phyloP scores from a whole-genome alignment of 1,140 invertebrate genomes.

The Zaprionus gabonicus region DNA sequence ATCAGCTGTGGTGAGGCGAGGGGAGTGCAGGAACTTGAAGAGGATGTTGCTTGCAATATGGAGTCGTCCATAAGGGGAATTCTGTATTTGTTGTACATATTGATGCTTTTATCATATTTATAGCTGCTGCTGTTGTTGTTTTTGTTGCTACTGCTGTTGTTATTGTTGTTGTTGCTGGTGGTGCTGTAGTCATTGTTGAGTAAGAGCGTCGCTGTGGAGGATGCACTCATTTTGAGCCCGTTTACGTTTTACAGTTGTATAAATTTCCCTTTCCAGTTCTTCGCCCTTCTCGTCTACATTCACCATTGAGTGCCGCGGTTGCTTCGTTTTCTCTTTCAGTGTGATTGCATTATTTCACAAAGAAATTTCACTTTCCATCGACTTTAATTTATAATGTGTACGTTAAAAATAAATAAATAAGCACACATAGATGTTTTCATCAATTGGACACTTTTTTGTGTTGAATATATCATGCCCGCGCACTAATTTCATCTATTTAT shows the following conservation, averaged over 20 bases:
- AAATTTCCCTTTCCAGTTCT: conserved; percentile 18
- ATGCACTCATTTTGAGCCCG: conserved; percentile 30
- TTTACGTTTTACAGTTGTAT: conserved; percentile 38
- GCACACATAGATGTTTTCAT: not conserved
- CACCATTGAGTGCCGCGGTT: not conserved
- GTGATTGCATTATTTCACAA: conserved; percentile 30
- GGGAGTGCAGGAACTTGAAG: conserved; percentile 14
- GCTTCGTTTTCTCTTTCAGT: conserved; percentile 50
- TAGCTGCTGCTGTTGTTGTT: conserved; percentile 26
- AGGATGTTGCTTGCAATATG: conserved; percentile 12
- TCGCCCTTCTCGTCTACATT: not conserved
- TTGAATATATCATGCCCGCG: conserved; percentile 1
- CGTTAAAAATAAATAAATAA: conserved; percentile 36
- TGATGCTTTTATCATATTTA: conserved; percentile 56
- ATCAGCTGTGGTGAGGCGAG: conserved; percentile 46
- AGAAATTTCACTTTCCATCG: conserved; percentile 34
- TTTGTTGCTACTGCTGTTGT: conserved; percentile 15
- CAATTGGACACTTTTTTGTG: conserved; percentile 31
- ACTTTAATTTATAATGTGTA: conserved; percentile 4
- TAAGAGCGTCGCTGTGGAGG: conserved; percentile 11
- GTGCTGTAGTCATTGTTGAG: conserved; percentile 16
- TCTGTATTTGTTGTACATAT: conserved; percentile 38
- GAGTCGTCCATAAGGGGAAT: conserved; percentile 31
- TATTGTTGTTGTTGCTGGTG: conserved; percentile 23
- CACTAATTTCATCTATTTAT: conserved; percentile 31